These are phyloP conservation scores for Hedychridium roseum DNA, from an alignment of 2,888 invertebrate genomes.

Conservation along the genomic window DNA sequence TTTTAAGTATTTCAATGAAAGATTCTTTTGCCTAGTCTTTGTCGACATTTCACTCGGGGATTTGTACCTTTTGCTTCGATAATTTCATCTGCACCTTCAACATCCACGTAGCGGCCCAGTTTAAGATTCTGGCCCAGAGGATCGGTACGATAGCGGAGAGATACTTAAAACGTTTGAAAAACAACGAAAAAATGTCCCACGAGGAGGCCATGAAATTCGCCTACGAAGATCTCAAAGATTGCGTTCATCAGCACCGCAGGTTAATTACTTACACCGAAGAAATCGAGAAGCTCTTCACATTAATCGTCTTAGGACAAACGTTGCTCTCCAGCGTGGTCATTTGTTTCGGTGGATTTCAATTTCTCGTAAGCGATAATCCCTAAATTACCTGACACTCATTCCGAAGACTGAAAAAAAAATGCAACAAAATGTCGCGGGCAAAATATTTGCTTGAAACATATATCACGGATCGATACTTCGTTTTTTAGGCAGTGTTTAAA, in stretches of 20 bases:
- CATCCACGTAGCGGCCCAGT: constrained; percentile 35
- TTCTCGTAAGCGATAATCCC: constrained; percentile 28
- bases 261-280: constrained; percentile 29
- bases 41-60: constrained; percentile 34
- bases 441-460: too few species aligned
- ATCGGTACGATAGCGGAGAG: constrained; percentile 17
- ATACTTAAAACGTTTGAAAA: constrained; percentile 13
- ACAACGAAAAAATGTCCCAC: constrained; percentile 1
- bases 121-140: constrained; percentile 33
- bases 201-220: not conserved
- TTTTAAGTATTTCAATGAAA: too few species aligned
- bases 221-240: constrained; percentile 20
- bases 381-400: not conserved
- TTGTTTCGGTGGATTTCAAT: constrained; percentile 37
- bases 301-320: constrained; percentile 35
- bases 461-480: too few species aligned
- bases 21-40: too few species aligned
- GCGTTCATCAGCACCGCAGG: constrained; percentile 28
- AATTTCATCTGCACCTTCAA: constrained; percentile 38
- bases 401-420: too few species aligned
- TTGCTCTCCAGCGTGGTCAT: constrained; percentile 38
- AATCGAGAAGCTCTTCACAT: constrained; percentile 31
- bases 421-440: too few species aligned
- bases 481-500: too few species aligned
- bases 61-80: constrained; percentile 41